Conservation (phyloP, 1,140 invertebrate genomes). For the Pentalonia nigronervosa region DNA sequence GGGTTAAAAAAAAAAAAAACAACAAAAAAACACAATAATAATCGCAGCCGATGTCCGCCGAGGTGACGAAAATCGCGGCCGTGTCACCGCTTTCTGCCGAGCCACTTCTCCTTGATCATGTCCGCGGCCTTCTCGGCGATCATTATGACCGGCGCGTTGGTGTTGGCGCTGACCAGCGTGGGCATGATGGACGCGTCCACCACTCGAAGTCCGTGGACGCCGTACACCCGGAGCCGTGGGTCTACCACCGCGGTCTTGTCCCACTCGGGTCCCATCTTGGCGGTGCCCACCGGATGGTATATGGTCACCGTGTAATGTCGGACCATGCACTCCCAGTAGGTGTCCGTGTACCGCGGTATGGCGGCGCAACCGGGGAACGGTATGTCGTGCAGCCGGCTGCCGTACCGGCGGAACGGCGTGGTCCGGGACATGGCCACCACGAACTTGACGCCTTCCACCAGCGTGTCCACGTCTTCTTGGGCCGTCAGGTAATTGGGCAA, state of each 20-base stretch:
- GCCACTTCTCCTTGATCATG: constrained; percentile 83
- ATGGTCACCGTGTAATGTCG: constrained; percentile 80
- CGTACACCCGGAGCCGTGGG: constrained; percentile 80
- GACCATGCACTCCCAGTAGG: constrained; percentile 86
- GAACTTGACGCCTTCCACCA: constrained; percentile 86
- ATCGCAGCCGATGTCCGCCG: neutral
- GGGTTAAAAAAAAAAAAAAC: neutral
- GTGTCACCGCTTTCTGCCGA: constrained; percentile 5
- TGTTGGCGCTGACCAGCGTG: constrained; percentile 81
- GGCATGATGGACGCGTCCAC: constrained; percentile 90
- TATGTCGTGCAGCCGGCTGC: constrained; percentile 72
- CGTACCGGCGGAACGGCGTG: constrained; percentile 73
- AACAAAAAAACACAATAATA: neutral
- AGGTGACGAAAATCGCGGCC: too few relatives aligned
- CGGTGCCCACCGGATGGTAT: constrained; percentile 89
- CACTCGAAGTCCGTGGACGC: constrained; percentile 78
- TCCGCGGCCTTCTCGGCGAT: constrained; percentile 84
- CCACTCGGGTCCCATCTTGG: constrained; percentile 90
- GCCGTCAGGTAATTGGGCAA: constrained; percentile 90
- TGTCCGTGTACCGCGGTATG: constrained; percentile 73
- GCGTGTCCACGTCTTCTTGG: constrained; percentile 77
- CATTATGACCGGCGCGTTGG: constrained; percentile 85
- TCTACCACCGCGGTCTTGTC: constrained; percentile 88
- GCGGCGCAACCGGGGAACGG: constrained; percentile 77
- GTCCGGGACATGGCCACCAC: constrained; percentile 78